phyloP scores from a whole-genome alignment of 1,140 invertebrate species.

The Lucilia cuprina region DNA sequence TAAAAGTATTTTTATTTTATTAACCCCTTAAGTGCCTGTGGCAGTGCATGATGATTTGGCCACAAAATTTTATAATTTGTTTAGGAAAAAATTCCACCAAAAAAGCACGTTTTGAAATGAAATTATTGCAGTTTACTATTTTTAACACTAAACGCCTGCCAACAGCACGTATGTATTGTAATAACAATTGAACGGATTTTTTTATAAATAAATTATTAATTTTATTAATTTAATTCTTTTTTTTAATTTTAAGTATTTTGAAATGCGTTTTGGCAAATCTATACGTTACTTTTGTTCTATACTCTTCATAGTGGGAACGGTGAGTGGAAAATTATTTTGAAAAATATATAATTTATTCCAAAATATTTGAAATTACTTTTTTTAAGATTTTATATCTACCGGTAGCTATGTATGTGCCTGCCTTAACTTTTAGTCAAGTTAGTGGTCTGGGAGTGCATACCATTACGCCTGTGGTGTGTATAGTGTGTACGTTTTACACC shows the following conservation, averaged over 20 bases:
- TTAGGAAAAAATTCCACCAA: not conserved
- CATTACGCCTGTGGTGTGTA: conserved; percentile 81
- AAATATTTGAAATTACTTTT: not conserved
- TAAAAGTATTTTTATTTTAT: too few species aligned
- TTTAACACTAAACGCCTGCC: too few species aligned
- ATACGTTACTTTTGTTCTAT: conserved; percentile 76
- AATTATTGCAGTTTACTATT: too few species aligned
- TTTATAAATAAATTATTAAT: too few species aligned
- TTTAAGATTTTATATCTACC: conserved; percentile 61
- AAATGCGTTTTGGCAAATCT: conserved; percentile 75
- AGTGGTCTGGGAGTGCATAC: conserved; percentile 83
- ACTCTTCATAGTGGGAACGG: conserved; percentile 74
- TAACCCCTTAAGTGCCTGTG: too few species aligned
- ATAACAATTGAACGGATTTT: too few species aligned
- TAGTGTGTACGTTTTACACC: conserved; percentile 91
- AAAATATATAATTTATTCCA: not conserved
- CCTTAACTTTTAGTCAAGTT: conserved; percentile 82
- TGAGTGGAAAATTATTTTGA: conserved; percentile 61
- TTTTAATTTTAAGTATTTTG: conserved; percentile 73
- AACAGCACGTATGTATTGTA: too few species aligned
- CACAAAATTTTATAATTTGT: not conserved
- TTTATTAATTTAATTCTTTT: not conserved
- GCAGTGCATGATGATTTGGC: not conserved
- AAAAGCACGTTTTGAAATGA: not conserved
- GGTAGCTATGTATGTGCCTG: conserved; percentile 83